These are phyloP conservation scores for Noctua fimbriata DNA, from an alignment of 2,888 invertebrate species.

Conservation along the genomic window DNA sequence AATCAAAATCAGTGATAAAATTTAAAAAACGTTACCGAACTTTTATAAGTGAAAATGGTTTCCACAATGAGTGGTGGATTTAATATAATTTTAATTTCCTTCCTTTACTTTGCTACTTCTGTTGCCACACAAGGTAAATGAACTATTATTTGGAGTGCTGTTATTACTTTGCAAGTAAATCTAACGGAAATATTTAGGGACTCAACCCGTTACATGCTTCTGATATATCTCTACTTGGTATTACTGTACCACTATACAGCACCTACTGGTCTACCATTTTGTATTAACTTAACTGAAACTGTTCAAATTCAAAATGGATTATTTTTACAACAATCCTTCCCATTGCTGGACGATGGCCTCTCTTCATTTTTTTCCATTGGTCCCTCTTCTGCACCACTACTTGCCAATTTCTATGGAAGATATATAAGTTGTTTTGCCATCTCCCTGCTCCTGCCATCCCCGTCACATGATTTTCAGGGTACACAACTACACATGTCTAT, in stretches of 20 bases:
- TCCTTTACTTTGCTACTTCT: constrained; percentile 31
- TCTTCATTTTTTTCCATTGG: neutral
- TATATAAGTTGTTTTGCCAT: neutral
- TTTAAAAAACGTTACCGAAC: neutral
- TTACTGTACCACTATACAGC: neutral
- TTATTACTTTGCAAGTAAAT: neutral
- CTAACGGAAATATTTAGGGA: neutral
- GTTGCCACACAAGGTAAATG: constrained; percentile 60
- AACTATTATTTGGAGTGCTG: neutral
- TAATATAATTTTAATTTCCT: constrained; percentile 34
- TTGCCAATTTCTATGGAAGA: neutral
- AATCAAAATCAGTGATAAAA: constrained; percentile 9
- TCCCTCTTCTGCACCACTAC: neutral
- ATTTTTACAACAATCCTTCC: neutral
- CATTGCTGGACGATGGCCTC: neutral
- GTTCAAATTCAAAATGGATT: neutral
- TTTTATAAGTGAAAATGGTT: constrained; percentile 37
- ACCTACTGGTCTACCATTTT: neutral
- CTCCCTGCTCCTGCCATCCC: neutral
- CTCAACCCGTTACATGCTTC: neutral
- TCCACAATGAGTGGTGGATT: constrained; percentile 15
- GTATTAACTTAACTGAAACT: neutral
- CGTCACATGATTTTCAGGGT: neutral
- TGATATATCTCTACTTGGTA: neutral
- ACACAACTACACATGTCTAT: neutral